Conservation (phyloP, 1,140 invertebrate genomes). For the Lordiphosa stackelbergi region DNA sequence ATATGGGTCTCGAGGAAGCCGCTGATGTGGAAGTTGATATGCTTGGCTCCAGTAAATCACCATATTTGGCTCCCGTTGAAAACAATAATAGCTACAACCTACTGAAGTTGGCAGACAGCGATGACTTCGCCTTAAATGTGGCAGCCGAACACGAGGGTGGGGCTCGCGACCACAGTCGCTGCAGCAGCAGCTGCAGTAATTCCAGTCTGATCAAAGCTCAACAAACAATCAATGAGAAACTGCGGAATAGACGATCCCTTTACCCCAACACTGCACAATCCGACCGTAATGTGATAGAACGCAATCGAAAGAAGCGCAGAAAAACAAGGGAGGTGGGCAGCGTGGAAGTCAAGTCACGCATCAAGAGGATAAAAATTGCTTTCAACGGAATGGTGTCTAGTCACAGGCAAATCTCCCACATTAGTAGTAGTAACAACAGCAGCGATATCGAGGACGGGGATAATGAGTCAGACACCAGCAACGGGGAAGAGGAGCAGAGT, state of each 20-base stretch:
- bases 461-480: slow-evolving; percentile 22
- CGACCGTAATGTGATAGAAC: slow-evolving; percentile 16
- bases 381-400: slow-evolving; percentile 37
- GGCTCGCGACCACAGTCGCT: background rate
- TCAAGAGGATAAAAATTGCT: slow-evolving; percentile 50
- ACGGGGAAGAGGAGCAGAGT: background rate
- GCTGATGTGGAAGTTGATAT: background rate
- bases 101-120: slow-evolving; percentile 31
- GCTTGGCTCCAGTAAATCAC: background rate
- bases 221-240: slow-evolving; percentile 35
- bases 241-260: slow-evolving; percentile 8
- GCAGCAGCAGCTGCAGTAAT: slow-evolving; percentile 33
- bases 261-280: slow-evolving; percentile 1
- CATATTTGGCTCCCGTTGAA: background rate
- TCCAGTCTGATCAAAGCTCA: slow-evolving; percentile 33
- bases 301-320: slow-evolving; percentile 38
- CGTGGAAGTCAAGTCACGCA: slow-evolving; percentile 6
- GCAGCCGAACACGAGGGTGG: background rate
- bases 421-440: slow-evolving; percentile 26
- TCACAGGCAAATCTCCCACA: slow-evolving; percentile 26
- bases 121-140: background rate
- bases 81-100: slow-evolving; percentile 30
- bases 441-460: slow-evolving; percentile 5
- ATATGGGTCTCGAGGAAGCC: slow-evolving; percentile 9
- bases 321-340: slow-evolving; percentile 1